Percentiles rank a stretch among this genome's conserved stretches.
Conservation (phyloP, 2,113 vertebrate species). For the Nestor notabilis region DNA sequence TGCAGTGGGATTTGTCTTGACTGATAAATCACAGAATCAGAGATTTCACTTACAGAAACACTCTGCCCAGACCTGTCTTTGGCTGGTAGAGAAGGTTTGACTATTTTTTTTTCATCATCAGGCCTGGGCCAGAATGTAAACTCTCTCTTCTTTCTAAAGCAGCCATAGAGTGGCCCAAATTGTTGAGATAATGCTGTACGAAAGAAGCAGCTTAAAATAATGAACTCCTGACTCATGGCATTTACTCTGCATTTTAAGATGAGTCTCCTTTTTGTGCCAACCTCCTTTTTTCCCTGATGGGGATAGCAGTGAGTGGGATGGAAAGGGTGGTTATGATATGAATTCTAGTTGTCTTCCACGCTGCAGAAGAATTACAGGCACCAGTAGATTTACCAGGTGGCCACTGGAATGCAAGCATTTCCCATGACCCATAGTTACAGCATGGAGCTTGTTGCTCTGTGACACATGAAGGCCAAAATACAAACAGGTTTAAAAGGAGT, state of each 20-base stretch:
- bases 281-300: background rate
- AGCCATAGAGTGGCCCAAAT: background rate
- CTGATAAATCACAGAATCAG: background rate
- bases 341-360: background rate
- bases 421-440: background rate
- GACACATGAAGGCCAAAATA: background rate
- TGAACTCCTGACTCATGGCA: background rate
- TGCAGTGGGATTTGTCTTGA: background rate
- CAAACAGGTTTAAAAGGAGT: background rate
- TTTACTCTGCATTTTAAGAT: background rate
- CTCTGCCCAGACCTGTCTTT: background rate
- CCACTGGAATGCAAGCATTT: background rate
- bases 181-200: background rate
- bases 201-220: background rate
- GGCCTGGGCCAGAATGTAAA: background rate
- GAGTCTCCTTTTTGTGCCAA: background rate
- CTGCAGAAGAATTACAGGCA: background rate
- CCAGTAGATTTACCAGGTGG: background rate
- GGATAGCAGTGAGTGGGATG: background rate
- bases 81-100: background rate
- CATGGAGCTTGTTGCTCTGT: background rate
- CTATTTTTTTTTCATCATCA: background rate
- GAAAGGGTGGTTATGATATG: background rate
- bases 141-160: background rate
- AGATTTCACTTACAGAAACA: background rate